Conservation (phyloP, 2,113 vertebrate species). For the Bettongia penicillata region DNA sequence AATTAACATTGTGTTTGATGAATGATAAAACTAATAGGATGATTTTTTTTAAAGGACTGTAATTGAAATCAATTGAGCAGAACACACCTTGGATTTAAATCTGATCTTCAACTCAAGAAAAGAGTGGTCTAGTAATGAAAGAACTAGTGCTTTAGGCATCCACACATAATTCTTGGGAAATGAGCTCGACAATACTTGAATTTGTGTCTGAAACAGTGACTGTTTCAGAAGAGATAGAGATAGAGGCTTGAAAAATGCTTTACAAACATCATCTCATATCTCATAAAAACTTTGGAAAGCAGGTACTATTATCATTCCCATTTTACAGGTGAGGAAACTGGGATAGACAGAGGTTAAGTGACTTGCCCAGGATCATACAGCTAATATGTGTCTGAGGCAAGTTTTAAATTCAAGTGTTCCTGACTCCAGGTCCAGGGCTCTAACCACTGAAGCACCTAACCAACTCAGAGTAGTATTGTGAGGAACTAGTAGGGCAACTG, state of each 20-base stretch:
- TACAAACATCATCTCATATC: background rate
- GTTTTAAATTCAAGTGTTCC: background rate
- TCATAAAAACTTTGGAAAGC: background rate
- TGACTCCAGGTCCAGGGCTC: background rate
- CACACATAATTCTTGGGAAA: background rate
- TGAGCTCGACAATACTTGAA: background rate
- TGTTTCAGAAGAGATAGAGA: background rate
- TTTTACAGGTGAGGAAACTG: background rate
- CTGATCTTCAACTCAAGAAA: background rate
- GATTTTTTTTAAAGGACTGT: slow-evolving; percentile 2
- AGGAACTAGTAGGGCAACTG: background rate
- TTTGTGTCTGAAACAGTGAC: background rate
- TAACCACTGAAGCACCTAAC: background rate
- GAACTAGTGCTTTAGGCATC: background rate
- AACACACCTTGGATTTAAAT: background rate
- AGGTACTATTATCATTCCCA: background rate
- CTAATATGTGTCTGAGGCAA: background rate
- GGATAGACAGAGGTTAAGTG: background rate
- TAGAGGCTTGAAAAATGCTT: background rate
- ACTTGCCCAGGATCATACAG: background rate
- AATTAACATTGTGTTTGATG: slow-evolving; percentile 63
- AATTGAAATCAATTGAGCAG: background rate
- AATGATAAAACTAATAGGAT: slow-evolving; percentile 63
- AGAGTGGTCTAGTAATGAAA: background rate
- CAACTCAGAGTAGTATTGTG: background rate